phyloP scores from a whole-genome alignment of 2,888 invertebrate species.

The Amiota mariae region DNA sequence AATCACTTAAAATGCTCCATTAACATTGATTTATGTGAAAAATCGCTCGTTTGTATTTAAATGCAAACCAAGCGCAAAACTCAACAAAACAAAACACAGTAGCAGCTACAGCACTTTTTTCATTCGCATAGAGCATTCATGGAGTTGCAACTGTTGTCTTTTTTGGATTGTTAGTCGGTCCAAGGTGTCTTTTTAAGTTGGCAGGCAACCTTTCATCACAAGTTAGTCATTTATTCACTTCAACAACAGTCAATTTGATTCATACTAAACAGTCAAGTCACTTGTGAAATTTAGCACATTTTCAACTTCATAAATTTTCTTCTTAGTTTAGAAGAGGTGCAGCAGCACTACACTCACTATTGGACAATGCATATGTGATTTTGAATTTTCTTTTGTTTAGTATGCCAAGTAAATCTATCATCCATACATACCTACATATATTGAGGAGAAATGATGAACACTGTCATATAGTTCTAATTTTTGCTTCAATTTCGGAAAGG shows the following conservation, averaged over 20 bases:
- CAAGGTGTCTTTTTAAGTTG: not conserved
- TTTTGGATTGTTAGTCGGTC: not conserved
- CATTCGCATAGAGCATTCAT: not conserved
- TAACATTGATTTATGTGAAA: conserved; percentile 63
- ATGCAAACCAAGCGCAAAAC: conserved; percentile 30
- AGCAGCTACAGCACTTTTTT: conserved; percentile 3
- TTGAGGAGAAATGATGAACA: no score
- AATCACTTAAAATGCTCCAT: conserved; percentile 59
- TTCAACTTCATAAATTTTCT: conserved; percentile 11
- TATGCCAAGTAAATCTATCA: no score
- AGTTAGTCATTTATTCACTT: conserved; percentile 4
- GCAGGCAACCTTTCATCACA: conserved; percentile 17
- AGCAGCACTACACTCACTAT: no score
- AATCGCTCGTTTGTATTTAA: conserved; percentile 58
- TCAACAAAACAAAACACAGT: conserved; percentile 24
- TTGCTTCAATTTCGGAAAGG: no score
- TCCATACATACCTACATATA: no score
- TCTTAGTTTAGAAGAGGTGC: no score
- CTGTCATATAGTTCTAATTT: no score
- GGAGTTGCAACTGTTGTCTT: not conserved
- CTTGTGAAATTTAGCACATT: conserved; percentile 13
- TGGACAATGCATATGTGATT: no score
- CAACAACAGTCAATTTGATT: not conserved
- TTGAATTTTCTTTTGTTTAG: no score
- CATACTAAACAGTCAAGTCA: not conserved